A percentile compares a stretch with the other conserved stretches of the same genome.
Conservation (phyloP, 2,797 vertebrate species). For the Sebastolobus alascanus region DNA sequence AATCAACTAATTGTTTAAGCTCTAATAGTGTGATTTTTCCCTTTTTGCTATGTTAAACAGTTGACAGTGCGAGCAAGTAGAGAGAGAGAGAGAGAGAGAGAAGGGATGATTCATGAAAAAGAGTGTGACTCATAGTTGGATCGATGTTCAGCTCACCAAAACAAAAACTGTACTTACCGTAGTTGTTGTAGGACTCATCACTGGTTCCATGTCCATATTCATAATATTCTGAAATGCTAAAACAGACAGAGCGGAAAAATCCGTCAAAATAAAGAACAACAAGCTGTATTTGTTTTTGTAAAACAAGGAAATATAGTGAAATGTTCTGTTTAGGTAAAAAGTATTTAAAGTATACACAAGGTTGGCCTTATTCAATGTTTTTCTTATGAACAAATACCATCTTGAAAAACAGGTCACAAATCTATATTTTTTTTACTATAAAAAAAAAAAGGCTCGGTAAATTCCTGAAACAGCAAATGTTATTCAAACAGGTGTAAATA, state of each 20-base stretch:
- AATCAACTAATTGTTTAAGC: background rate
- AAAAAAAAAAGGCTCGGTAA: background rate
- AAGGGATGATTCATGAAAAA: background rate
- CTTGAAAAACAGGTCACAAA: conserved; percentile 1
- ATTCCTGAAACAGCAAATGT: conserved; percentile 8
- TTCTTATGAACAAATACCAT: background rate
- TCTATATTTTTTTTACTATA: background rate
- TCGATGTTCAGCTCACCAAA: conserved; percentile 7
- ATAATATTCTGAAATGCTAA: conserved; percentile 96
- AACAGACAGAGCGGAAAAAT: conserved; percentile 59
- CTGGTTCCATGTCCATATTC: conserved; percentile 93
- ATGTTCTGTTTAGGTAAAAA: background rate
- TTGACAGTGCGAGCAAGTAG: background rate
- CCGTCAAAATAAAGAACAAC: conserved; percentile 5
- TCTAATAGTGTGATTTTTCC: background rate
- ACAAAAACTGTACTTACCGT: conserved; percentile 88
- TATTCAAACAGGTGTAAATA: conserved; percentile 13
- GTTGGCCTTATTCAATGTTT: background rate
- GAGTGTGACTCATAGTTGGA: conserved; percentile 9
- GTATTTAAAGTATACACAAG: background rate
- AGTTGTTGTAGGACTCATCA: conserved; percentile 95
- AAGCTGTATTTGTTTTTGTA: background rate
- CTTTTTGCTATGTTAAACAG: conserved; percentile 10
- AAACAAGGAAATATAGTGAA: background rate
- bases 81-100: background rate